These are phyloP conservation scores for Polydrusus cervinus DNA, from an alignment of 2,888 invertebrate species.

Conservation along the genomic window DNA sequence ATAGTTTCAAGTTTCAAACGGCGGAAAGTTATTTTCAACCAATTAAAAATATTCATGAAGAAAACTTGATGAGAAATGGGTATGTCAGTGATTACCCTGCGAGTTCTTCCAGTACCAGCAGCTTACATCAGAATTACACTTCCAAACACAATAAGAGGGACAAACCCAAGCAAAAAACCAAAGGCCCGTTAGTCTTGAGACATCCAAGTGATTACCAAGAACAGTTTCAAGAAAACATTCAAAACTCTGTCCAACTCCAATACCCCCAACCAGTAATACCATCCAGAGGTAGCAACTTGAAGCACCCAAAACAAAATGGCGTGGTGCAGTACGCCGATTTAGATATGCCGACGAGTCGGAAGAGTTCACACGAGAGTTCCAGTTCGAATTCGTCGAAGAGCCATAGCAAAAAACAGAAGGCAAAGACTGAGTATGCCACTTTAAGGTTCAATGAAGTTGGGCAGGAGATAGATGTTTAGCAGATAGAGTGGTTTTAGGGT, in stretches of 20 bases:
- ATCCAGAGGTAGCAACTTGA: constrained; percentile 9
- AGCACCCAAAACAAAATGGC: constrained; percentile 66
- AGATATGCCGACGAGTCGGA: constrained; percentile 67
- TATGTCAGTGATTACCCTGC: constrained; percentile 68
- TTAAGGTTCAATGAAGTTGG: constrained; percentile 80
- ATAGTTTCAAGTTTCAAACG: constrained; percentile 75
- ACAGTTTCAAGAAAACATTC: constrained; percentile 67
- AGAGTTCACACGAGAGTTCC: constrained; percentile 58
- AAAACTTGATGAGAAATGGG: constrained; percentile 70
- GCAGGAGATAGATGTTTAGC: constrained; percentile 80
- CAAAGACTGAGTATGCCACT: constrained; percentile 78
- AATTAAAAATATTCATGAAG: constrained; percentile 76
- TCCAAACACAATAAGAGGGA: constrained; percentile 58
- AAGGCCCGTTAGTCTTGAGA: constrained; percentile 68
- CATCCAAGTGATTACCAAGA: constrained; percentile 67
- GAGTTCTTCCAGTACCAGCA: constrained; percentile 54
- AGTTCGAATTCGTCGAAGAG: constrained; percentile 56
- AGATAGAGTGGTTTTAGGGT: constrained; percentile 59
- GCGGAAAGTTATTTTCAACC: constrained; percentile 78
- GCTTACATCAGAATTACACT: constrained; percentile 54
- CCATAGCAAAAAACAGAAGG: constrained; percentile 67
- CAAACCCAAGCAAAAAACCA: constrained; percentile 66
- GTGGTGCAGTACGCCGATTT: constrained; percentile 71
- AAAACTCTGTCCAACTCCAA: constrained; percentile 69
- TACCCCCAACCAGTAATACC: constrained; percentile 68